phyloP scores from a whole-genome alignment of 2,888 invertebrate species.

The Dryocosmus kuriphilus region DNA sequence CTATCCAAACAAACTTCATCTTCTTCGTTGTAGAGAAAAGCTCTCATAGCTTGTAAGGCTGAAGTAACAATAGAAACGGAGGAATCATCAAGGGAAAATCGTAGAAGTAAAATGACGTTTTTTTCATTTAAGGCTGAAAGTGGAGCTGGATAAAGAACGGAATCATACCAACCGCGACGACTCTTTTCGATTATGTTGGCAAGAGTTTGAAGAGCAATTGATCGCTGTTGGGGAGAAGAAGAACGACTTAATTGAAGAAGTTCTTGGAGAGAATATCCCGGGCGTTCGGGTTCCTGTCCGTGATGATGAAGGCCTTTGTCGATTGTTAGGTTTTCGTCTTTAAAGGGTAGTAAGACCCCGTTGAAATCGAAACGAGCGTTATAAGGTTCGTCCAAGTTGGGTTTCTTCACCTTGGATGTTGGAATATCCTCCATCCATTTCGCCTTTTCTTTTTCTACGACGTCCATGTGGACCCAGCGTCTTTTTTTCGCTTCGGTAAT shows the following conservation, averaged over 20 bases:
- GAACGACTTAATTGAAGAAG: slow-evolving; percentile 89
- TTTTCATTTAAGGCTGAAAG: slow-evolving; percentile 81
- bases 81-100: slow-evolving; percentile 93
- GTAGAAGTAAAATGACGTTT: slow-evolving; percentile 87
- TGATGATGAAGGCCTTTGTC: slow-evolving; percentile 91
- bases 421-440: slow-evolving; percentile 92
- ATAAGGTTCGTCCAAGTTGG: slow-evolving; percentile 81
- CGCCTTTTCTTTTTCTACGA: slow-evolving; percentile 91
- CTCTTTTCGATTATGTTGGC: slow-evolving; percentile 88
- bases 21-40: slow-evolving; percentile 86
- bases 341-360: slow-evolving; percentile 86
- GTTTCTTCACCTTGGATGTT: slow-evolving; percentile 75
- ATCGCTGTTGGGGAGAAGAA: slow-evolving; percentile 89
- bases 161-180: slow-evolving; percentile 87
- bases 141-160: slow-evolving; percentile 85
- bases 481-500: slow-evolving; percentile 79
- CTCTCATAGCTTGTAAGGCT: slow-evolving; percentile 87
- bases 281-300: slow-evolving; percentile 93
- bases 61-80: slow-evolving; percentile 86
- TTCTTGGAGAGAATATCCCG: slow-evolving; percentile 95
- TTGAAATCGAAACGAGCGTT: slow-evolving; percentile 92
- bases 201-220: slow-evolving; percentile 88
- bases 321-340: slow-evolving; percentile 80
- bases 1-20: slow-evolving; percentile 89
- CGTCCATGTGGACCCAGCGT: slow-evolving; percentile 91